Evolutionary conservation across 1,140 invertebrate species (phyloP).

Genomic region (Meloidogyne exigua): DNA sequence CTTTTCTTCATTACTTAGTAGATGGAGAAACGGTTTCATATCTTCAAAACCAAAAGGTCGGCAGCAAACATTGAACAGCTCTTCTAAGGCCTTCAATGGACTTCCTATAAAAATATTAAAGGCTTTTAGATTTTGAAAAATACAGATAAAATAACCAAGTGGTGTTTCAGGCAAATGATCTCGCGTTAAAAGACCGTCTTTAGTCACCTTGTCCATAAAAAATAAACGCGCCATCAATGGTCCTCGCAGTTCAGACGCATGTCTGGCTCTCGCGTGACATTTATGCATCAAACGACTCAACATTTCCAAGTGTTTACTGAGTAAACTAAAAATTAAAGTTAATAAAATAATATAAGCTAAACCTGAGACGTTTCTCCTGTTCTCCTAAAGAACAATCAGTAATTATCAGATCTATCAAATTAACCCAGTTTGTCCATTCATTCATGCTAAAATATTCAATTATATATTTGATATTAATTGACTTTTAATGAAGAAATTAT

Average conservation of each 20-base stretch:
- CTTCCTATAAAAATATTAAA: not conserved
- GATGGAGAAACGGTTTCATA: conserved; percentile 28
- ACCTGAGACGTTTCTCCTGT: not conserved
- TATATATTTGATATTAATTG: no score
- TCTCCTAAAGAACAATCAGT: not conserved
- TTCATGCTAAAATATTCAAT: conserved; percentile 20
- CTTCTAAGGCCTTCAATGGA: conserved; percentile 22
- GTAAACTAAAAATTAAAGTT: not conserved
- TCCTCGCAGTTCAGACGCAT: not conserved
- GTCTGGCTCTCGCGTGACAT: not conserved
- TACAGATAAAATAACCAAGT: not conserved
- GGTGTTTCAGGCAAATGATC: not conserved
- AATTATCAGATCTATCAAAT: conserved; percentile 21
- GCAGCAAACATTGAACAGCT: conserved; percentile 20
- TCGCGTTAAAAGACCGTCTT: not conserved
- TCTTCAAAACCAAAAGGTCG: conserved; percentile 42
- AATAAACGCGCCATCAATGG: conserved; percentile 4
- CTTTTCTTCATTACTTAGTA: conserved; percentile 30
- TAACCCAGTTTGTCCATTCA: conserved; percentile 31
- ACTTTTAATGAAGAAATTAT: no score
- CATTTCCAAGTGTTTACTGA: not conserved
- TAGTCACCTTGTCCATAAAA: not conserved
- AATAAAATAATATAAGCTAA: not conserved
- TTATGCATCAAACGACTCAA: not conserved
- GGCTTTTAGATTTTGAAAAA: not conserved